Base-by-base conservation (phyloP, 2,113 vertebrate species). In the Passer domesticus region DNA sequence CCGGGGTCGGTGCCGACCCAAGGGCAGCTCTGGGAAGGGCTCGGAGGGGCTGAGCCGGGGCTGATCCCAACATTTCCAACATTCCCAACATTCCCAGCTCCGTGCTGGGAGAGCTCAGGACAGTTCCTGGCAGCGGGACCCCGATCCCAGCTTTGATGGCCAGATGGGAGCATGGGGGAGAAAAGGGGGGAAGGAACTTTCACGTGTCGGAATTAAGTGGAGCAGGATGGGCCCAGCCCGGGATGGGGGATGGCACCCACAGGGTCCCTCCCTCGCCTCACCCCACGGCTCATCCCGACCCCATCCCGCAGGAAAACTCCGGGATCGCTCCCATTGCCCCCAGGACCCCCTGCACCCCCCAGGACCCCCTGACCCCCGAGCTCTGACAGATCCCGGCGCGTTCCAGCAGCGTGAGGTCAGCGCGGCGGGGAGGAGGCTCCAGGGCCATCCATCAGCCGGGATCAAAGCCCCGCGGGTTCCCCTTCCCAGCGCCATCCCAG, bases 331-430 rank as follows among this genome's bases (percentile, higher is more conserved):
- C 69, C 69, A 5, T 16, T 5, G 6, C 18, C 52, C 20, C 63
- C 81, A 22, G 19, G 12, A 12, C 39, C 24, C 33, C 13, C 56
- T 4, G 35, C 9, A 19, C 19, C 35, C 44, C 22, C 16, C 21
- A 7, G 44, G 17, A 16, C 41, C 28, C 35, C 35, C 35, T 13
- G 55, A n/a, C 20, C n/a, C n/a, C 56, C 15, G 5, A 2, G 7
- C 4, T 8, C n/a, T 3, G 62, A 25, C 33, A 0, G 33, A 60
- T 62, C 66, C 44, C 55, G 7, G 46, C 46, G 5, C 96, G 97
- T 98, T 98, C 98, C 98, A 85, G 97, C 97, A 96, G 97, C 97
- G 90, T 98, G 97, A 98, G 98, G 98, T 98, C 98, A 98, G 94
- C 95, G 90, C 96, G 98, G 97, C 96, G 97, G 98, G 98, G 97